These are phyloP conservation scores for Toxotes jaculatrix DNA, from an alignment of 2,113 vertebrate species.

Conservation along the genomic window DNA sequence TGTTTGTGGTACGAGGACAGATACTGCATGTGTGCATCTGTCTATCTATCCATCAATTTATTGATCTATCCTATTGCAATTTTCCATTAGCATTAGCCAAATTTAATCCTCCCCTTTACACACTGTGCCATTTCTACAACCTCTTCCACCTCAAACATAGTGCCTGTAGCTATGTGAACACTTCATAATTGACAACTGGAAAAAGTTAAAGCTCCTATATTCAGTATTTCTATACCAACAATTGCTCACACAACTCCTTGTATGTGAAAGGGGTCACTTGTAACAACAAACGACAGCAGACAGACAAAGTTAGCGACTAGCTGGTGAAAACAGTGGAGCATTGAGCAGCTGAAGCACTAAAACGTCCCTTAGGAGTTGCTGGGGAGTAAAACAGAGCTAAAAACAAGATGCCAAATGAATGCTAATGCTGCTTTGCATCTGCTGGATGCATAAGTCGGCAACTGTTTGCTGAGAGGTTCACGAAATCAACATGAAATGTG, in stretches of 20 bases:
- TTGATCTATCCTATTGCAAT: too few relatives aligned
- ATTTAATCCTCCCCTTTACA: too few relatives aligned
- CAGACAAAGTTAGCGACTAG: too few relatives aligned
- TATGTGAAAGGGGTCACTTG: background rate
- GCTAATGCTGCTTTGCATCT: background rate
- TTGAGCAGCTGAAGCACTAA: too few relatives aligned
- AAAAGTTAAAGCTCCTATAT: background rate
- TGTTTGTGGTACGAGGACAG: background rate
- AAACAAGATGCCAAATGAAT: background rate
- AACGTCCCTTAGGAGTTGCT: too few relatives aligned
- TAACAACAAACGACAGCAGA: background rate
- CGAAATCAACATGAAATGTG: too few relatives aligned
- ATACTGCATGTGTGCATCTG: background rate
- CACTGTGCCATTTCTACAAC: background rate
- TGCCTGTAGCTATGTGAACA: background rate
- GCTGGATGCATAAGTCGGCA: too few relatives aligned
- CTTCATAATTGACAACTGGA: background rate
- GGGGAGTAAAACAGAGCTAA: too few relatives aligned
- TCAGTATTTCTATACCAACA: background rate
- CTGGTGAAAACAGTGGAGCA: too few relatives aligned
- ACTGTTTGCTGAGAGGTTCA: too few relatives aligned
- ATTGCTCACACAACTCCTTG: background rate
- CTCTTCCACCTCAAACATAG: background rate
- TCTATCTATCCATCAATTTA: background rate
- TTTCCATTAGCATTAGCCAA: too few relatives aligned